Evolutionary conservation across 2,113 vertebrate genomes (phyloP).

Genomic region (Poicephalus gulielmi): DNA sequence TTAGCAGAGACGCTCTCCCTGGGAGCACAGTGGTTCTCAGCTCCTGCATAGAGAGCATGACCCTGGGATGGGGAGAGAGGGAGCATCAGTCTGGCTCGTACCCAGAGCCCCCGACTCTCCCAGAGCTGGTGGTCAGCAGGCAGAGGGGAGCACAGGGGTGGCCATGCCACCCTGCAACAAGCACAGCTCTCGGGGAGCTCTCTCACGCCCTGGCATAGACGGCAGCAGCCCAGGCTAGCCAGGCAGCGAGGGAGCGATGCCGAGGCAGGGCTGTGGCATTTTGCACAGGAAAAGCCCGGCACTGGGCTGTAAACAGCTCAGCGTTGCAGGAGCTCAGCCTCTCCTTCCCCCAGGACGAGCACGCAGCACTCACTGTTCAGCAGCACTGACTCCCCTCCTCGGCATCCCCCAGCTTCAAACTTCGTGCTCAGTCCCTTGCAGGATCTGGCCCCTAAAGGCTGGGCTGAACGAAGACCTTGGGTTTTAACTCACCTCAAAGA

Average conservation of each 20-base stretch:
- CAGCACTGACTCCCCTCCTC: not conserved
- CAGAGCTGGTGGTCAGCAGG: not conserved
- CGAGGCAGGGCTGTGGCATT: not conserved
- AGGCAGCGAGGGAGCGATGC: not conserved
- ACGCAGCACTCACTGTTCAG: not conserved
- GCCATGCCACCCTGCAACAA: not conserved
- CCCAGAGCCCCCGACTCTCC: not conserved
- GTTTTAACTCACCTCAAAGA: not conserved
- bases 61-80: not conserved
- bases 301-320: not conserved
- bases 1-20: not conserved
- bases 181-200: not conserved
- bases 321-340: not conserved
- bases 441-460: not conserved
- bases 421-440: not conserved
- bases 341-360: not conserved
- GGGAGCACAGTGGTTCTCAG: fast-evolving
- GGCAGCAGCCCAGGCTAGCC: not conserved
- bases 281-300: not conserved
- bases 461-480: not conserved
- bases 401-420: not conserved
- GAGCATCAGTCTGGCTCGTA: fast-evolving
- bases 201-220: fast-evolving
- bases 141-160: not conserved
- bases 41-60: not conserved